Evolutionary conservation across 2,888 invertebrate genomes (phyloP), one percentile per base, ranked within the genome.

Genomic region (Scrobipalpa costella): DNA sequence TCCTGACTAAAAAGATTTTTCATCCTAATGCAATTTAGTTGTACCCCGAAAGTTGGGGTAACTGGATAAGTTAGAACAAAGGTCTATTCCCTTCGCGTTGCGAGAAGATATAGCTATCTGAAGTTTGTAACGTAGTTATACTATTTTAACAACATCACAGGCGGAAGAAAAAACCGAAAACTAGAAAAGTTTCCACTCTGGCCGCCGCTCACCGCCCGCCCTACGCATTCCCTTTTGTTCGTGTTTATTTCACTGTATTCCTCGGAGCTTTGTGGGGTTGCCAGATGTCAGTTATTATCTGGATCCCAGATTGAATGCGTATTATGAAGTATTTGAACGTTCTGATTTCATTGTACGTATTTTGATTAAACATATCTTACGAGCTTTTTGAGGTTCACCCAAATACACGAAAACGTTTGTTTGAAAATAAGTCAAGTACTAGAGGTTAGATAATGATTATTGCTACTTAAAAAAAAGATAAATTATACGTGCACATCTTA

Each of bases 161-260:
- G 5, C 59, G 57, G 33, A 62, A 64, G 58, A 34, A 58, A 59
- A 47, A 59, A 27, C 62, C 36, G 52, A 27, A 64, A 64, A 64
- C 62, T 59, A 47, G 64, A 59, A 64, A 64, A 64, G 58, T 64
- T 64, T 64, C 38, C 36, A n/a, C 15, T n/a, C 40, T 60, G 33
- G 17, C 50, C 60, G 60, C 60, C 33, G n/a, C n/a, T n/a, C n/a
- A n/a, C 34, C 19, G 33, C 33, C 50, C 60, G 60, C 60, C 33
- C 47, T 47, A 15, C 36, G 36, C 8, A 61, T 62, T 64, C 44
- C 33, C 59, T 62, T 57, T 64, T 59, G 58, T 47, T 59, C 59
- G 50, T 21, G 21, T 27, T 52, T 52, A 62, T 64, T 62, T 64
- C 9, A n/a, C 9, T 34, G 55, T 52, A 47, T 36, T 34, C 64